Evolutionary conservation across 2,113 vertebrate genomes (phyloP).

Genomic region (Drymodes brunneopygia): DNA sequence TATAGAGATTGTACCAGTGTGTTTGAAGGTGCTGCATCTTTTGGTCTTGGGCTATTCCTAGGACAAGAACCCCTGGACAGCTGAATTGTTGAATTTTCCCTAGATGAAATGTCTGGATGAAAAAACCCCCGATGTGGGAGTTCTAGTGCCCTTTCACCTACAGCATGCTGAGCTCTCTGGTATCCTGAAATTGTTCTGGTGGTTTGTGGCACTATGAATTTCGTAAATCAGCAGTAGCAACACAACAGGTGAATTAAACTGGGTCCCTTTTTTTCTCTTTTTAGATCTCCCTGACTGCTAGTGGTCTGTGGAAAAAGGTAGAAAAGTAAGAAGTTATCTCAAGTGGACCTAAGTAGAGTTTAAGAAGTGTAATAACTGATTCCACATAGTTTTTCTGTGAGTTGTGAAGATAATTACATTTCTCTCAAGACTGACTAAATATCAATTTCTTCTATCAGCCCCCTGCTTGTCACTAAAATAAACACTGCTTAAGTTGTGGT

Average conservation of each 20-base stretch:
- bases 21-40: background rate
- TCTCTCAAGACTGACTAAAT: background rate
- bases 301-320: background rate
- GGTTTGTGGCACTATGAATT: background rate
- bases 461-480: background rate
- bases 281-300: background rate
- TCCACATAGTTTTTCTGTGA: background rate
- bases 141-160: background rate
- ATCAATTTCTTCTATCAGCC: background rate
- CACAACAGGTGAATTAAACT: background rate
- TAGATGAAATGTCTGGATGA: background rate
- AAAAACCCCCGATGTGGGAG: background rate
- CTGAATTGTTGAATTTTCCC: background rate
- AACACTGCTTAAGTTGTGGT: background rate
- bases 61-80: background rate
- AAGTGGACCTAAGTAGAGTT: background rate
- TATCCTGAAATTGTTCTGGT: background rate
- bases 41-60: background rate
- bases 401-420: background rate
- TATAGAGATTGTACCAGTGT: background rate
- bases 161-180: background rate
- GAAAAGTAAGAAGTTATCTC: background rate
- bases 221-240: background rate
- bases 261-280: accelerated
- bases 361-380: background rate